Evolutionary conservation across 2,888 invertebrate species (phyloP).

Genomic region (Eilema caniola): DNA sequence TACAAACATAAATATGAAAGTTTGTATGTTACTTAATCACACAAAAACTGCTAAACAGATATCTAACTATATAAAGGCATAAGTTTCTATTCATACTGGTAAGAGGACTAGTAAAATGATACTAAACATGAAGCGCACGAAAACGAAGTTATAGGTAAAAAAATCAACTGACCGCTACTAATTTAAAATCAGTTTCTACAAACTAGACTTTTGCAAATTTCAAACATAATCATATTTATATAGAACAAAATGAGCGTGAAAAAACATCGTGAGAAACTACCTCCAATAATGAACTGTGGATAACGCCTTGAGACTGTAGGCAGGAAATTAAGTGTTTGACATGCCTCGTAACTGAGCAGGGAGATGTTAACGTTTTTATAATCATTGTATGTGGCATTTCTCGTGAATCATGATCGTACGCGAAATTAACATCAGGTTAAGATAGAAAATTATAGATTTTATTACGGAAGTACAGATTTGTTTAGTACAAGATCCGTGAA

Average conservation of each 20-base stretch:
- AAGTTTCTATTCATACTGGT: background rate
- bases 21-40: background rate
- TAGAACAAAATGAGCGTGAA: constrained; percentile 21
- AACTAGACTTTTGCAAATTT: background rate
- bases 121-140: background rate
- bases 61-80: background rate
- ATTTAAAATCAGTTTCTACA: background rate
- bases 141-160: background rate
- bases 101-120: background rate
- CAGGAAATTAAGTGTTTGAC: constrained; percentile 24
- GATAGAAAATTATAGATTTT: background rate
- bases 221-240: background rate
- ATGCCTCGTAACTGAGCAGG: constrained; percentile 21
- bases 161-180: too few relatives aligned
- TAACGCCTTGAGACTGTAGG: constrained; percentile 23
- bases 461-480: background rate
- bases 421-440: background rate
- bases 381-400: background rate
- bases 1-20: background rate
- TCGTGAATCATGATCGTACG: constrained; percentile 6
- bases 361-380: constrained; percentile 23
- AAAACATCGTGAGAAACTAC: constrained; percentile 35
- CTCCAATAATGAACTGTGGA: constrained; percentile 42
- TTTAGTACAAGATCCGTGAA: background rate
- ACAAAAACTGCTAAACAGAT: background rate